A percentile compares a stretch with the other conserved stretches of the same genome.
These are phyloP conservation scores for Glaucidium brasilianum DNA, from an alignment of 2,113 vertebrate species.

Conservation along the genomic window DNA sequence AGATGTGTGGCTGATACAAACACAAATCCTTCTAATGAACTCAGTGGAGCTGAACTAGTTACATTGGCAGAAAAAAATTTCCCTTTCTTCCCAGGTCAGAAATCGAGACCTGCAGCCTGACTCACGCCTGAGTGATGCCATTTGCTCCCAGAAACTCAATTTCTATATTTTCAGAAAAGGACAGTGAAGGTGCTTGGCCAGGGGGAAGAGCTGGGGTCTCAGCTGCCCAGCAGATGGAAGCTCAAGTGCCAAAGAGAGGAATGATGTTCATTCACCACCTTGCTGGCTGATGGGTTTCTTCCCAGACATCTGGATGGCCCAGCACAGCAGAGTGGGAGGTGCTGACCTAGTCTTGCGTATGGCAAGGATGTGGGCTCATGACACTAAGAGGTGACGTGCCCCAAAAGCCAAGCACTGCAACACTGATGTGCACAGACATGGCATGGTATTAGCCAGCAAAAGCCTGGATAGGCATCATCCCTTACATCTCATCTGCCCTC, in stretches of 20 bases:
- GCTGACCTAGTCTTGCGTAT: fast-evolving
- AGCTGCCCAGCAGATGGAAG: fast-evolving
- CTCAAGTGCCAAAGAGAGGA: not conserved
- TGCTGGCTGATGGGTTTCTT: not conserved
- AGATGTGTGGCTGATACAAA: not conserved
- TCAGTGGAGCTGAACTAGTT: not conserved
- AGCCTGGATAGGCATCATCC: not conserved
- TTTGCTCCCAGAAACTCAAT: not conserved
- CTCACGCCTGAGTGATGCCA: fast-evolving
- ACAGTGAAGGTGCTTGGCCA: fast-evolving
- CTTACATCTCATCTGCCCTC: not conserved
- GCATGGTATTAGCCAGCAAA: not conserved
- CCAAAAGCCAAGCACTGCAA: not conserved
- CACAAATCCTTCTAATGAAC: not conserved
- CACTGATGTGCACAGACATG: fast-evolving
- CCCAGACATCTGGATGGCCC: not conserved
- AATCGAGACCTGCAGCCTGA: not conserved
- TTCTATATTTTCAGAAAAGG: not conserved
- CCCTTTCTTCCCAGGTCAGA: not conserved
- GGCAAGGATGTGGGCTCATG: fast-evolving
- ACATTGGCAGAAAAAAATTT: not conserved
- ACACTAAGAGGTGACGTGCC: not conserved
- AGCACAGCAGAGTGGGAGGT: not conserved
- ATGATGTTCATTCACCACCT: not conserved
- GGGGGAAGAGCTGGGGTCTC: not conserved